Conservation (phyloP, 2,113 vertebrate genomes). For the Archocentrus centrarchus region DNA sequence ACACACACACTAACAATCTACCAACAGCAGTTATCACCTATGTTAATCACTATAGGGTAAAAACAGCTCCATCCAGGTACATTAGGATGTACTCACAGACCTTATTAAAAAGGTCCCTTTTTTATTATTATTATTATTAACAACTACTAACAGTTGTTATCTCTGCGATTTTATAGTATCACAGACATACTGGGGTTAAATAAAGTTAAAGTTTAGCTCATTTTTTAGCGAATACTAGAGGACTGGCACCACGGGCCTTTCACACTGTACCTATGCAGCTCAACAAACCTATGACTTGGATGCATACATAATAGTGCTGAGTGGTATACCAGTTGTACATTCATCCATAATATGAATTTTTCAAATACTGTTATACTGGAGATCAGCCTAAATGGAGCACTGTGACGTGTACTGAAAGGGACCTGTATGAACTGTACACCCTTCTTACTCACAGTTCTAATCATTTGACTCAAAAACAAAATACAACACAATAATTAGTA, state of each 20-base stretch:
- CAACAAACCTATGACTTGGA: no score
- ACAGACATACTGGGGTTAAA: no score
- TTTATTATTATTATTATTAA: no score
- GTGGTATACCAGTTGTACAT: background rate
- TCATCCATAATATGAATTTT: background rate
- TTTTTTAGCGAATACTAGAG: no score
- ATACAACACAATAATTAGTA: background rate
- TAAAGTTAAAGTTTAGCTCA: no score
- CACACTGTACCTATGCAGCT: no score
- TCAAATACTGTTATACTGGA: background rate
- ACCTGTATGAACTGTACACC: background rate
- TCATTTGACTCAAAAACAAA: background rate
- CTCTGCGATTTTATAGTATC: background rate
- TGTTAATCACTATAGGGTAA: constrained; percentile 4
- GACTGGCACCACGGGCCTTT: no score
- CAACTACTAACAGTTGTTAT: background rate
- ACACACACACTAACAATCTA: background rate
- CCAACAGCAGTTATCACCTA: constrained; percentile 6
- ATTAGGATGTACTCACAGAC: constrained; percentile 9
- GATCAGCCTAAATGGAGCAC: background rate
- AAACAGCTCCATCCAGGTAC: constrained; percentile 3
- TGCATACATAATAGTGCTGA: background rate
- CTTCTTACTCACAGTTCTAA: background rate
- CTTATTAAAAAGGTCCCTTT: background rate
- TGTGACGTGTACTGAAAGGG: background rate